These are phyloP conservation scores for Harpagoxenus sublaevis DNA, from an alignment of 2,888 invertebrate genomes.

Conservation along the genomic window DNA sequence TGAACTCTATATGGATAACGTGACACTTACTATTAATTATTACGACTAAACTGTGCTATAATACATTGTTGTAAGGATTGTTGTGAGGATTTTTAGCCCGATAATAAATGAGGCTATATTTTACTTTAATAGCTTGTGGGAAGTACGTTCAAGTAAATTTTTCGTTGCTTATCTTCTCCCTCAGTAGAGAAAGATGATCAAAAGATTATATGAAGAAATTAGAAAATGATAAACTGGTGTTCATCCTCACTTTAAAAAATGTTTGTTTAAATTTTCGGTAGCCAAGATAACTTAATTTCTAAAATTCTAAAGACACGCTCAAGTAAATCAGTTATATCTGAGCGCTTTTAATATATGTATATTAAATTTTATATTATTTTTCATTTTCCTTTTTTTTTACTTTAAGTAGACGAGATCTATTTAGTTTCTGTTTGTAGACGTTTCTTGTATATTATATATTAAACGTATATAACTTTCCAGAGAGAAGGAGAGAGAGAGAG, in stretches of 20 bases:
- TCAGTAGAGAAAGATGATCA: not conserved
- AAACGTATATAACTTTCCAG: not conserved
- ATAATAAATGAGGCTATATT: conserved; percentile 49
- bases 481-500: not conserved
- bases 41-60: not conserved
- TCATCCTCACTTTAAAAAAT: conserved; percentile 12
- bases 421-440: not conserved
- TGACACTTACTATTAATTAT: conserved; percentile 21
- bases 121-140: conserved; percentile 22
- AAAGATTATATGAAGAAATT: conserved; percentile 28
- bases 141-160: conserved; percentile 43
- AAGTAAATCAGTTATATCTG: not conserved
- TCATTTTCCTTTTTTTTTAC: not conserved
- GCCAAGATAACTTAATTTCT: not conserved
- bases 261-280: not conserved
- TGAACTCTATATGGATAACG: conserved; percentile 12
- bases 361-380: not conserved
- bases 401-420: not conserved
- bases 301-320: not conserved
- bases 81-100: conserved; percentile 8
- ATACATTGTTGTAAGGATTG: not conserved
- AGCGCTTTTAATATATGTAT: not conserved
- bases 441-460: not conserved
- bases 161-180: conserved; percentile 23
- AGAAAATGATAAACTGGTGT: conserved; percentile 11